A percentile compares a stretch with the other conserved stretches of the same genome.
These are phyloP conservation scores for Nycticebus coucang DNA, from an alignment of 2,113 vertebrate genomes.

Conservation along the genomic window DNA sequence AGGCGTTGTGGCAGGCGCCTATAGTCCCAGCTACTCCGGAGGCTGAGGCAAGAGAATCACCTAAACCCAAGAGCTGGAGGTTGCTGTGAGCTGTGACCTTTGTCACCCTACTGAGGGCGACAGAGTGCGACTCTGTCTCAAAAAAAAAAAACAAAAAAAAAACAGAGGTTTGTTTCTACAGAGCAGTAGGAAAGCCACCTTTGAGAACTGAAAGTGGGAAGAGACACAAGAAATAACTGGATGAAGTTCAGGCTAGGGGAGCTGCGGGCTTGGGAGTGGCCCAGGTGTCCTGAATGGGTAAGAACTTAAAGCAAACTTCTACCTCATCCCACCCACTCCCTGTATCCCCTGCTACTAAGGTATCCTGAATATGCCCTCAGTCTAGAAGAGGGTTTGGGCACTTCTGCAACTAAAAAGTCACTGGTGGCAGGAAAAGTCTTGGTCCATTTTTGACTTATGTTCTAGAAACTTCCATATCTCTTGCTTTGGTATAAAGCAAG, in stretches of 20 bases:
- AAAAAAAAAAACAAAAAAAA: too few species aligned
- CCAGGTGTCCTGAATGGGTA: not conserved
- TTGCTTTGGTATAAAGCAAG: not conserved
- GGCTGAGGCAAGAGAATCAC: too few species aligned
- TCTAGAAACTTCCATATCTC: not conserved
- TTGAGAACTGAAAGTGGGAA: not conserved
- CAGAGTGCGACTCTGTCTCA: too few species aligned
- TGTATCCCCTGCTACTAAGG: not conserved
- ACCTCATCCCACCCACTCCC: not conserved
- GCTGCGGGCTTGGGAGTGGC: not conserved
- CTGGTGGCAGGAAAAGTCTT: not conserved
- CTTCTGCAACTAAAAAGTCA: constrained; percentile 21
- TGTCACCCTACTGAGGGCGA: too few species aligned
- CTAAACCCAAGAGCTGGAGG: too few species aligned
- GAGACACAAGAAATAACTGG: not conserved
- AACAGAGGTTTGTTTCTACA: not conserved
- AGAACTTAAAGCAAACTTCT: not conserved
- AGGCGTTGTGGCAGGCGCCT: too few species aligned
- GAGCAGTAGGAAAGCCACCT: not conserved
- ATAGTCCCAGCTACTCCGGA: too few species aligned
- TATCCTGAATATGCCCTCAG: not conserved
- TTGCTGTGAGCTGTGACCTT: too few species aligned
- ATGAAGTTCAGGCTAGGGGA: not conserved
- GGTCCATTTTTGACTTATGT: not conserved
- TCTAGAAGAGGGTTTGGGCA: not conserved